Evolutionary conservation across 2,797 vertebrate genomes (phyloP).

Genomic region (Falco rusticolus): DNA sequence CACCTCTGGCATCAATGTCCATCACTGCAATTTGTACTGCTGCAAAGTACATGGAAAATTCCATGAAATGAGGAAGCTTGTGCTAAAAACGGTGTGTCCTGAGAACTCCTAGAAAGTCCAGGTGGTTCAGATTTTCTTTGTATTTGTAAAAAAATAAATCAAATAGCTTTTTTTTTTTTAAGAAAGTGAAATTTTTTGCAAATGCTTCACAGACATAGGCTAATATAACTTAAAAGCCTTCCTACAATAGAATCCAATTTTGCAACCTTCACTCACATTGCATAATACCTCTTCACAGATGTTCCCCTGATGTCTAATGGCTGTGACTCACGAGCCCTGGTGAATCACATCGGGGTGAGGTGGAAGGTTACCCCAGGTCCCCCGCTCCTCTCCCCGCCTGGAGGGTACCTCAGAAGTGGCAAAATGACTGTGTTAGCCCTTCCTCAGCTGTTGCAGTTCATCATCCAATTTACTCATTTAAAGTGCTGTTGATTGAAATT

Average conservation of each 20-base stretch:
- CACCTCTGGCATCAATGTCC: neutral
- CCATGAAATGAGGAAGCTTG: neutral
- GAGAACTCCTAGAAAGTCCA: neutral
- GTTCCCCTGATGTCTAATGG: neutral
- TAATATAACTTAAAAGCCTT: slow-evolving; percentile 35
- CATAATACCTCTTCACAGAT: neutral
- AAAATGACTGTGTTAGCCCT: neutral
- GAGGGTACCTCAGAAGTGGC: neutral
- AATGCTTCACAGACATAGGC: neutral
- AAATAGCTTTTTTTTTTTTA: neutral
- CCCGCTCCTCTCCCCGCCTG: neutral
- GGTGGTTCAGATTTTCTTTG: neutral
- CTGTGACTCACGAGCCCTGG: neutral
- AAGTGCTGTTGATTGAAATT: slow-evolving; percentile 15
- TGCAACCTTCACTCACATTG: neutral
- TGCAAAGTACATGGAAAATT: neutral
- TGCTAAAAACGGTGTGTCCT: neutral
- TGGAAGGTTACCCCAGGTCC: neutral
- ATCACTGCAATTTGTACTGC: neutral
- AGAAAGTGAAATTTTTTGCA: neutral
- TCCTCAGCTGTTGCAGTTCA: neutral
- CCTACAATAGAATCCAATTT: slow-evolving; percentile 7
- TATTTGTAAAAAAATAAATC: neutral
- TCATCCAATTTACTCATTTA: neutral
- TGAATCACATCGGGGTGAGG: neutral